A percentile compares a stretch with the other conserved stretches of the same genome.
phyloP scores from a whole-genome alignment of 2,888 invertebrate species.

The Lomographa bimaculata region DNA sequence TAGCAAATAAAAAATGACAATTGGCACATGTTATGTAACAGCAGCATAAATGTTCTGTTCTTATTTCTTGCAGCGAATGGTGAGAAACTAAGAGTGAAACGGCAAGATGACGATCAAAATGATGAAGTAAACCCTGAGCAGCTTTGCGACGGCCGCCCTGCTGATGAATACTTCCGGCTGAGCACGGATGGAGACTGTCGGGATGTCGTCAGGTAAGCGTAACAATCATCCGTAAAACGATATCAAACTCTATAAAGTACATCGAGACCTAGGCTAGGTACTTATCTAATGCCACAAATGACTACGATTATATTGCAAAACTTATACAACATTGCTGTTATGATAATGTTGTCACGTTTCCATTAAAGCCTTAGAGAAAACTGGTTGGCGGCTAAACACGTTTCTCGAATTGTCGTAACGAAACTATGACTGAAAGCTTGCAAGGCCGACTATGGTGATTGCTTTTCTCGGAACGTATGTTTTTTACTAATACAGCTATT shows the following conservation, averaged over 20 bases:
- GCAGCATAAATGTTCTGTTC: neutral
- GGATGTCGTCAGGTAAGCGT: constrained; percentile 93
- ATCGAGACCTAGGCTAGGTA: neutral
- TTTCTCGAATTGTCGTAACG: constrained; percentile 40
- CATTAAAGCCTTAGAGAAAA: constrained; percentile 43
- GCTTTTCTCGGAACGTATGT: constrained; percentile 20
- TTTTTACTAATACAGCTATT: constrained; percentile 11
- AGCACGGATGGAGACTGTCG: constrained; percentile 93
- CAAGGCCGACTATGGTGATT: constrained; percentile 37
- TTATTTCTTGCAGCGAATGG: constrained; percentile 67
- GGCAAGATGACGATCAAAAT: constrained; percentile 87
- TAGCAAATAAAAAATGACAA: constrained; percentile 18
- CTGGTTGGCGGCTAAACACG: constrained; percentile 43
- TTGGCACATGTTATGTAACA: constrained; percentile 15
- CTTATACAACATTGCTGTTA: constrained; percentile 37
- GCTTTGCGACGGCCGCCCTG: constrained; percentile 93
- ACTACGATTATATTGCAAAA: constrained; percentile 31
- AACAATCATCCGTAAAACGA: constrained; percentile 27
- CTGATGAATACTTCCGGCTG: constrained; percentile 96
- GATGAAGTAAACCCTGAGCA: constrained; percentile 89
- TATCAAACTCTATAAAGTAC: constrained; percentile 1
- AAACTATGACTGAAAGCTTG: constrained; percentile 48
- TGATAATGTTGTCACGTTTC: constrained; percentile 44
- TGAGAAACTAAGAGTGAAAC: constrained; percentile 73
- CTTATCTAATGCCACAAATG: constrained; percentile 28